These are phyloP conservation scores for Lophius piscatorius DNA, from an alignment of 2,113 vertebrate genomes.

Conservation along the genomic window DNA sequence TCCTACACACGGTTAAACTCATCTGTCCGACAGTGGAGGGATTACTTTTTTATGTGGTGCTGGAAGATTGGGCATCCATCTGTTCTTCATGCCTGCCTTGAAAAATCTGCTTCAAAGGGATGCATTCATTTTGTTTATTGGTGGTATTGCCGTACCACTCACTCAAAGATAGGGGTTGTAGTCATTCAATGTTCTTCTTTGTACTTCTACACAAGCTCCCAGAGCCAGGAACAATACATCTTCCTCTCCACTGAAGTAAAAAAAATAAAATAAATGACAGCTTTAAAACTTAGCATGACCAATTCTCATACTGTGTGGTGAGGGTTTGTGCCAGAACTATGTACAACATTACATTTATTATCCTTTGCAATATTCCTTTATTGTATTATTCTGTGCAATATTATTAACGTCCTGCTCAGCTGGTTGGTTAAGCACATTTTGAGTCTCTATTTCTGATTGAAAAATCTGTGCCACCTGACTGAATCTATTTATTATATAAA, in stretches of 20 bases:
- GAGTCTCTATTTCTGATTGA: too few species aligned
- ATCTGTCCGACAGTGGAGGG: neutral
- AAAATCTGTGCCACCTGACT: too few species aligned
- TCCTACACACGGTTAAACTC: neutral
- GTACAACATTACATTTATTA: constrained; percentile 13
- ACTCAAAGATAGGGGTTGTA: neutral
- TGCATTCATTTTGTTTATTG: constrained; percentile 2
- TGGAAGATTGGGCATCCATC: neutral
- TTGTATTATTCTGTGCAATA: too few species aligned
- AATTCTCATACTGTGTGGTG: constrained; percentile 1
- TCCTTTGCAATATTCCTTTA: too few species aligned
- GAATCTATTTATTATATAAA: too few species aligned
- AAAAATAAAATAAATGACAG: too few species aligned
- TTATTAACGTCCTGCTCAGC: too few species aligned
- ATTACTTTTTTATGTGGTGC: neutral
- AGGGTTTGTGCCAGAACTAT: too few species aligned
- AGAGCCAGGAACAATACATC: neutral
- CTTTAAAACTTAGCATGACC: constrained; percentile 17
- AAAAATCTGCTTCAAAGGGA: neutral
- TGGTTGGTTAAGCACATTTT: too few species aligned
- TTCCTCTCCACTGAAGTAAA: constrained; percentile 5
- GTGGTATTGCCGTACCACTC: neutral
- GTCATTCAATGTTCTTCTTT: constrained; percentile 6
- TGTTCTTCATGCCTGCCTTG: neutral
- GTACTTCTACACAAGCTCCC: neutral